Percentiles rank a stretch among this genome's conserved stretches.
These are phyloP conservation scores for Baccha elongata DNA, from an alignment of 2,888 invertebrate genomes.

Conservation along the genomic window DNA sequence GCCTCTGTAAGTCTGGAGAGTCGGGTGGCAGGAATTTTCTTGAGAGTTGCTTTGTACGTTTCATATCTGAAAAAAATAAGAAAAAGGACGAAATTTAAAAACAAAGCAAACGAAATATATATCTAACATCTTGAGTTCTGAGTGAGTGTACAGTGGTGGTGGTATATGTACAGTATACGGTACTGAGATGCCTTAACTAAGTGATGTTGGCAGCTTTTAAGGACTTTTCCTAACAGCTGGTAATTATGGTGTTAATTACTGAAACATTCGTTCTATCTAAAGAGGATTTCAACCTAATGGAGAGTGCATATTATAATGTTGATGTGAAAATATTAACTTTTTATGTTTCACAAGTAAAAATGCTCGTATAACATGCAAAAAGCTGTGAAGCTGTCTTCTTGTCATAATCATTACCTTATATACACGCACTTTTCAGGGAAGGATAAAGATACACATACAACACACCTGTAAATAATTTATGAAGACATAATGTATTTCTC, in stretches of 20 bases:
- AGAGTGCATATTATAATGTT: background rate
- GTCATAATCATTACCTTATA: slow-evolving; percentile 1
- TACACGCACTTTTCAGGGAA: slow-evolving; percentile 1
- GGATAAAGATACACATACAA: background rate
- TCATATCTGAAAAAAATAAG: slow-evolving; percentile 83
- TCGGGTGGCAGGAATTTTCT: slow-evolving; percentile 94
- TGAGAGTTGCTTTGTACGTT: slow-evolving; percentile 91
- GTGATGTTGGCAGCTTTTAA: slow-evolving; percentile 35
- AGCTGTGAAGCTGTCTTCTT: background rate
- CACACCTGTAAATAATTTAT: too few relatives aligned
- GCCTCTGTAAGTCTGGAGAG: slow-evolving; percentile 92
- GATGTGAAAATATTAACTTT: slow-evolving; percentile 24
- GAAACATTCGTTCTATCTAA: slow-evolving; percentile 5
- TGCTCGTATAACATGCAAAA: background rate
- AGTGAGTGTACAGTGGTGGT: background rate
- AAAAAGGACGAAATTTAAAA: slow-evolving; percentile 13
- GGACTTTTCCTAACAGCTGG: slow-evolving; percentile 30
- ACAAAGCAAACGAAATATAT: slow-evolving; percentile 12
- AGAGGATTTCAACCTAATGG: background rate
- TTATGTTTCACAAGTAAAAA: background rate
- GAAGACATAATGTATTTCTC: background rate
- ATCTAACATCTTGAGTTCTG: slow-evolving; percentile 10
- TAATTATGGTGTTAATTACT: slow-evolving; percentile 60
- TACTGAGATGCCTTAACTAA: background rate
- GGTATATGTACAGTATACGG: background rate